These are phyloP conservation scores for Triops cancriformis DNA, from an alignment of 1,140 invertebrate genomes.

Conservation along the genomic window DNA sequence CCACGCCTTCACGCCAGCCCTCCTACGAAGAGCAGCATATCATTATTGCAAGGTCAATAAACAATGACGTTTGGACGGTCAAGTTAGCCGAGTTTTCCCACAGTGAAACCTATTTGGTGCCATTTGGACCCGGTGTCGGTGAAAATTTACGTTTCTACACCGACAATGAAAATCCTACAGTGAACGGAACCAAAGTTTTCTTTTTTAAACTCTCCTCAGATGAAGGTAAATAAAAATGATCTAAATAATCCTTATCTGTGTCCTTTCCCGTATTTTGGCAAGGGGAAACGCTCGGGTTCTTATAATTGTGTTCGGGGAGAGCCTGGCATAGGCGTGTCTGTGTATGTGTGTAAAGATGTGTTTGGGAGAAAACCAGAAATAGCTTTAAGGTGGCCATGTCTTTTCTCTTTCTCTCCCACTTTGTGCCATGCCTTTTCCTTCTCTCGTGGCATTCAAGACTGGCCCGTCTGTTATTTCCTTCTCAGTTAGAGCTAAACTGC, in stretches of 20 bases:
- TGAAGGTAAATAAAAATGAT: background rate
- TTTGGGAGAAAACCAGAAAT: slow-evolving; percentile 6
- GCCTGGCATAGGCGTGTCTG: background rate
- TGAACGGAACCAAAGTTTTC: background rate
- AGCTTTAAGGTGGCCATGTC: background rate
- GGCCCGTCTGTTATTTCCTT: background rate
- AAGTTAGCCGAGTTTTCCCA: background rate
- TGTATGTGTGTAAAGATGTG: background rate
- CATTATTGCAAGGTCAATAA: background rate
- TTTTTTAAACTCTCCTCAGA: background rate
- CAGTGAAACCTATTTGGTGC: background rate
- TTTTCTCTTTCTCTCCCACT: background rate
- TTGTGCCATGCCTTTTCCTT: background rate
- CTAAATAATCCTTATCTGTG: background rate
- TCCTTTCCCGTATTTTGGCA: slow-evolving; percentile 10
- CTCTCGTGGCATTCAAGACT: background rate
- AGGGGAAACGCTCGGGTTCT: background rate
- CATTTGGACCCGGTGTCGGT: background rate
- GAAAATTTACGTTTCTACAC: background rate
- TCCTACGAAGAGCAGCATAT: background rate
- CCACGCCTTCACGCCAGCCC: background rate
- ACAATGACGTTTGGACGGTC: slow-evolving; percentile 9
- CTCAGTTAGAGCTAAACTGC: background rate
- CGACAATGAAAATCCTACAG: background rate
- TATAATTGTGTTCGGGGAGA: background rate